Base-by-base conservation (phyloP, 2,113 vertebrate genomes). In the Bettongia penicillata region DNA sequence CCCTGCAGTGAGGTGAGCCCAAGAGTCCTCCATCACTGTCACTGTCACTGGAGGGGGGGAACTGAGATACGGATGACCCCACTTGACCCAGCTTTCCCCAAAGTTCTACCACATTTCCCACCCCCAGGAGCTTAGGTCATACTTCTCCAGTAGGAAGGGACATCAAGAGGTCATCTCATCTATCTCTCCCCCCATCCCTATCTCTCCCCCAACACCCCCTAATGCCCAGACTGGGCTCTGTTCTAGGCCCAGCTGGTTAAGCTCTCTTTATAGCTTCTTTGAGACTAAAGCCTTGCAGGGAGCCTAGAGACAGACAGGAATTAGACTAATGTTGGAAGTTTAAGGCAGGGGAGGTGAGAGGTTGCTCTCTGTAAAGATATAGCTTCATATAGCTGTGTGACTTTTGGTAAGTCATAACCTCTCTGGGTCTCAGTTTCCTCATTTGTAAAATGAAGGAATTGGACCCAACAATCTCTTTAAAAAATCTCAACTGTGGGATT, bases 51-150 rank as follows among this genome's bases (percentile, higher is more conserved):
- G 91, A 8, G 26, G 14, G 31, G 48, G 48, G 48, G 48, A 48
- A 48, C 23, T 50, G 91, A 95, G 93, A 91, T 14, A 49, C 51
- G 55, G 57, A 5, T 91, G 97, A 96, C 96, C 96, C 95, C 89
- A 91, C 95, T 96, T 97, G 93, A 97, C 97, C 94, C 89, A 22
- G 37, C 51, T 91, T 89, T 77, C 91, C 84, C 50, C 9, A 0
- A 92, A 92, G 89, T 50, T 91, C 90, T 25, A 3, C 43, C 90
- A 61, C 52, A 89, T 91, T 95, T 89, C 61, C 92, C 55, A 19
- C 3, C 50, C 90, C 89, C 47, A 43, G 31, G 55, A 94, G 77
- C 16, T 8, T 26, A n/a, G 61, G 91, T 50, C 11, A 19, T 0
- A 5, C 51, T 50, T 16, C 77, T 93, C 37, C 77, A 90, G 43